Evolutionary conservation across 2,888 invertebrate genomes (phyloP).

Genomic region (Oeneis ivallda): DNA sequence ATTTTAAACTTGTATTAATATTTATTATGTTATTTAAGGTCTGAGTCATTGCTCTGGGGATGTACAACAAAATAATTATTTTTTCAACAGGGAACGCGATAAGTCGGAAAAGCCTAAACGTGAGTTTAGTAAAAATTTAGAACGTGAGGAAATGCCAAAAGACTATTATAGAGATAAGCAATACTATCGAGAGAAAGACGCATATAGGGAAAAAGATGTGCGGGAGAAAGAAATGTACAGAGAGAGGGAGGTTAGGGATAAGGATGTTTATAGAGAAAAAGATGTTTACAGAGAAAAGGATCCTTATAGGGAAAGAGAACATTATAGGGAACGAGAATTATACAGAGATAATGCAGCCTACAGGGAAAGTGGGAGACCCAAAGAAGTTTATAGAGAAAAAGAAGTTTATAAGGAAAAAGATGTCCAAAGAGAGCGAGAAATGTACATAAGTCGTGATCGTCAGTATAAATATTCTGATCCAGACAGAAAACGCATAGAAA

Average conservation of each 20-base stretch:
- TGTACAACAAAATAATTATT: constrained; percentile 59
- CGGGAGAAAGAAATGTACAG: constrained; percentile 62
- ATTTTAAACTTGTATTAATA: constrained; percentile 43
- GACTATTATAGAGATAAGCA: constrained; percentile 76
- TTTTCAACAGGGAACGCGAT: constrained; percentile 73
- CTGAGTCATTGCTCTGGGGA: constrained; percentile 57
- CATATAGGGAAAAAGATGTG: constrained; percentile 49
- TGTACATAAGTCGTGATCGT: constrained; percentile 62
- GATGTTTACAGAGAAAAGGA: constrained; percentile 70
- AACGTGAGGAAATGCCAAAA: constrained; percentile 73
- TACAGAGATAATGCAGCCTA: constrained; percentile 59
- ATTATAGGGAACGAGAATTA: constrained; percentile 64
- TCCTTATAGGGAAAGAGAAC: constrained; percentile 69
- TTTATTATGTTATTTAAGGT: constrained; percentile 58
- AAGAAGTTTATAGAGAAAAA: constrained; percentile 65
- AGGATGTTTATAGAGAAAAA: constrained; percentile 55
- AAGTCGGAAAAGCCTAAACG: constrained; percentile 72
- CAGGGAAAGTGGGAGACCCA: constrained; percentile 56
- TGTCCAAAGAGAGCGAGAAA: constrained; percentile 57
- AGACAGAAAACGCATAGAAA: constrained; percentile 65
- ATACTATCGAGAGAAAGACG: constrained; percentile 66
- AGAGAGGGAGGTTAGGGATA: constrained; percentile 63
- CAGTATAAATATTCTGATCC: constrained; percentile 66
- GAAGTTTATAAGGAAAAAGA: constrained; percentile 63
- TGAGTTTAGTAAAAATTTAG: constrained; percentile 63